Evolutionary conservation across 2,113 vertebrate genomes (phyloP).

Genomic region (Amphiprion ocellaris): DNA sequence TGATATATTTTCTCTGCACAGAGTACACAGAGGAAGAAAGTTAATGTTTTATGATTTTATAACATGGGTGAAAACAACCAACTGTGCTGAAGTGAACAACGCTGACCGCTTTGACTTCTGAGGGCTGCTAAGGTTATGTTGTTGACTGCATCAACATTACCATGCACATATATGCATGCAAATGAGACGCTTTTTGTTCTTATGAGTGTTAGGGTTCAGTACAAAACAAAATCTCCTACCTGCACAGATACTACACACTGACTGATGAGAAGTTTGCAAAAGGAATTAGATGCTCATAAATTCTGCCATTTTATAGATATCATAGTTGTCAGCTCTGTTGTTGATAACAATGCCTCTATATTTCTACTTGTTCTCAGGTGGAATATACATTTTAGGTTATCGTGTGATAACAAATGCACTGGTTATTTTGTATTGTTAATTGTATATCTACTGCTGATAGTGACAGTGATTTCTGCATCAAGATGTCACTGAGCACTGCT

Average conservation of each 20-base stretch:
- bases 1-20: too few species aligned
- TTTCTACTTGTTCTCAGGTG: neutral
- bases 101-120: slow-evolving; percentile 1
- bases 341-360: neutral
- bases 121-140: neutral
- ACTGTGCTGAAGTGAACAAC: neutral
- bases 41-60: neutral
- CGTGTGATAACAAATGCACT: neutral
- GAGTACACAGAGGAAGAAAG: neutral
- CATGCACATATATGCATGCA: neutral
- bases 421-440: neutral
- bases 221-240: neutral
- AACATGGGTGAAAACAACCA: slow-evolving; percentile 15
- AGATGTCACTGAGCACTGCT: neutral
- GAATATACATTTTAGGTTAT: neutral
- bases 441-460: neutral
- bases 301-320: neutral
- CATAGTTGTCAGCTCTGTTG: neutral
- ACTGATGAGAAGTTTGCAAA: neutral
- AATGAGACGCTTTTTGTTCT: slow-evolving; percentile 6
- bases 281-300: neutral
- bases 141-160: neutral
- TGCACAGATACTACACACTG: neutral
- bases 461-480: neutral
- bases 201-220: neutral